Evolutionary conservation across 2,797 vertebrate species (phyloP), one percentile per base, ranked within the genome.

Genomic region (Tapera naevia): DNA sequence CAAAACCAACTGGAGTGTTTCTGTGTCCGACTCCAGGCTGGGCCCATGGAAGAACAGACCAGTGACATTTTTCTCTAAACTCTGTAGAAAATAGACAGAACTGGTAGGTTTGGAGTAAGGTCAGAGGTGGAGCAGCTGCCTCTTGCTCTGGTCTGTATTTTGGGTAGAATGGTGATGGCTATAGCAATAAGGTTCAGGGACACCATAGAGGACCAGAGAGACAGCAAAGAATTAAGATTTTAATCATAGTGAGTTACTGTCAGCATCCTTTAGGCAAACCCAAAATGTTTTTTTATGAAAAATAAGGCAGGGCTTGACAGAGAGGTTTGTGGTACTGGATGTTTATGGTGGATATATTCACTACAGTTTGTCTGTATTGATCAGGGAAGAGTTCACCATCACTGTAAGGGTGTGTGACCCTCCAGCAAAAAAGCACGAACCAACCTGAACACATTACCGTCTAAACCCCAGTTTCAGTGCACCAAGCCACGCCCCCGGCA

Each of bases 31-130:
- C 10, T 10, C 19, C 3, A 1, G 16, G 56, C 23, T 41, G 54
- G 17, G 57, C 12, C 4, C 10, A 9, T 5, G 0, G 33, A 23
- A 37, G 25, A 74, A 64, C 22, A 33, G 24, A 76, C 2, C 0
- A 1, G 17, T 24, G 50, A 24, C 0, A 1, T 60, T 74, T 74
- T 66, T 56, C 45, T 78, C 17, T 78, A 28, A 50, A 24, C 16
- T 67, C 32, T 43, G 1, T 4, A n/a, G 54, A 41, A 78, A 74
- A 21, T 13, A 41, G 1, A 62, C n/a, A 51, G 53, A 53, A 71
- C 17, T 32, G 5, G 13, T 5, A 37, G 23, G 21, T 66, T 35
- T 62, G 37, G 14, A 45, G 25, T 6, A 22, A 67, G n/a, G 17
- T 21, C 80, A 53, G 25, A 71, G 45, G 53, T 1, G 3, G 17